Evolutionary conservation across 2,113 vertebrate species (phyloP), one percentile per base, ranked within the genome.

Genomic region (Myodes glareolus): DNA sequence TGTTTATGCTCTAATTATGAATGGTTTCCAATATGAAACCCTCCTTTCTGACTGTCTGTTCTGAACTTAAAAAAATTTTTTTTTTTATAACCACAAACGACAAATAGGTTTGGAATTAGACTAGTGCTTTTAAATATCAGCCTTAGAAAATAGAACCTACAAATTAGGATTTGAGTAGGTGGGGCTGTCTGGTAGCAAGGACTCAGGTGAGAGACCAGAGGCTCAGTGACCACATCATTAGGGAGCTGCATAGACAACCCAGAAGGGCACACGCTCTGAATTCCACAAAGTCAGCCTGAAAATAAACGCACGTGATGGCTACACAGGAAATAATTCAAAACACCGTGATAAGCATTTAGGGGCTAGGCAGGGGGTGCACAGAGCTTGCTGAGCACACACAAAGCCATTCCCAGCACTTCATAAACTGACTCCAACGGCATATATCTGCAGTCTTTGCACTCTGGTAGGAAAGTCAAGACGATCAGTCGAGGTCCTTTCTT

Each of bases 1-100:
- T 70, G 73, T 17, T 94, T 55, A 94, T 25, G 39, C 88, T 88
- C 96, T 95, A 92, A 94, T 93, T 88, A 73, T 10, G 36, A 95
- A 94, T 11, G 27, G 17, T 65, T 89, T 94, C 88, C 88, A 94
- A 90, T 72, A 76, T 33, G 25, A 52, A 36, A 39, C 19, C 77
- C n/a, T 94, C 33, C 89, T 95, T 89, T 89, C 65, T 39, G 77
- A 92, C 92, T 82, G 73, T 61, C 58, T 75, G 14, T 68, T 94
- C 75, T 55, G 70, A 27, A 78, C 52, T 97, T 96, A 89, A 95
- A 89, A 95, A 92, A n/a, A 70, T 72, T 45, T 82, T 80, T 61
- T 92, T 90, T 96, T 90, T 95, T 88, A 76, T 31, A 92, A 50
- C 50, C 42, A 67, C 39, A 91, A 94, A 91, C 81, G 72, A 93